Percentiles rank a stretch among this genome's conserved stretches.
Evolutionary conservation across 2,113 vertebrate species (phyloP).

Genomic region (Plecotus auritus): DNA sequence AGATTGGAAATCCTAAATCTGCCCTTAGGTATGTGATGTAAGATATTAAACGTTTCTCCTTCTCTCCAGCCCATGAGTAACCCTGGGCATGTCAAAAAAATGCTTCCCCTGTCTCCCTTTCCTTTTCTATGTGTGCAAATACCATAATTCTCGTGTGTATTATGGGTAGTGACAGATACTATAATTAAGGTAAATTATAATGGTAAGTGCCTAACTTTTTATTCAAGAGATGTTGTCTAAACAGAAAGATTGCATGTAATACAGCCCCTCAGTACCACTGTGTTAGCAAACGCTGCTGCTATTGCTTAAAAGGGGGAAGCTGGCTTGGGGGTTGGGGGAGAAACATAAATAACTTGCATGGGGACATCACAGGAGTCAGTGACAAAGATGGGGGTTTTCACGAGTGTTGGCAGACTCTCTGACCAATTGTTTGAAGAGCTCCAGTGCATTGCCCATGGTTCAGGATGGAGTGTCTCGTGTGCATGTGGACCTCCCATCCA

Average conservation of each 20-base stretch:
- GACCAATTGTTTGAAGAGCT: not conserved
- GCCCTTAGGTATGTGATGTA: not conserved
- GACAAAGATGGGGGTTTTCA: accelerated
- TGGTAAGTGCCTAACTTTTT: not conserved
- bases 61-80: not conserved
- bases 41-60: not conserved
- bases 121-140: not conserved
- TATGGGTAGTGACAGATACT: not conserved
- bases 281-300: too few species aligned
- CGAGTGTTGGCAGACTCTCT: not conserved
- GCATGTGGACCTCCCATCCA: not conserved
- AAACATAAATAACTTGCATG: accelerated
- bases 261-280: not conserved
- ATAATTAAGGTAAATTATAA: not conserved
- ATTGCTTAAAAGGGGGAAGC: not conserved
- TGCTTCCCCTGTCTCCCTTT: not conserved
- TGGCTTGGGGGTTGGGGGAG: accelerated
- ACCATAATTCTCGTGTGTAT: not conserved
- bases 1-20: not conserved
- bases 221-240: not conserved
- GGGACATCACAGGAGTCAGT: accelerated
- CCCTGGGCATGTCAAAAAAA: not conserved
- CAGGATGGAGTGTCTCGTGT: accelerated
- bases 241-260: not conserved
- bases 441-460: accelerated